These are phyloP conservation scores for Drosophila neonasuta DNA, from an alignment of 2,888 invertebrate species.

Conservation along the genomic window DNA sequence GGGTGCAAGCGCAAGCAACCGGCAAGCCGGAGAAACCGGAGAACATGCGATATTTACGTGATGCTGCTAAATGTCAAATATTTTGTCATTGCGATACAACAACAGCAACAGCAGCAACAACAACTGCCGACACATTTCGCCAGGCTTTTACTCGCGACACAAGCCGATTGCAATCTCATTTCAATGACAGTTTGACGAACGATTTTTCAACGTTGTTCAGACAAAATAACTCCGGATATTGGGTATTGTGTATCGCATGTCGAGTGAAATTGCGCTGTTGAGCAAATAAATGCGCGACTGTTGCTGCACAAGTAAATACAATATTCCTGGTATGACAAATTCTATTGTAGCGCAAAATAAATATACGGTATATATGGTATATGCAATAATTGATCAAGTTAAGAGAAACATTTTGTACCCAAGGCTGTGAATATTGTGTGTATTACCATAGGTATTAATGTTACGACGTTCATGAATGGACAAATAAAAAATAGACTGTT, in stretches of 20 bases:
- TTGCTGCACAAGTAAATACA: constrained; percentile 3
- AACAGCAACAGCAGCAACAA: background rate
- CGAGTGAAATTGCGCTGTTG: constrained; percentile 4
- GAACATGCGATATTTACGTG: constrained; percentile 60
- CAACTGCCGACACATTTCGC: constrained; percentile 1
- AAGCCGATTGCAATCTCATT: constrained; percentile 50
- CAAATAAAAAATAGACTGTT: too few relatives aligned
- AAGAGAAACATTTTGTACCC: background rate
- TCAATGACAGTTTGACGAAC: constrained; percentile 66
- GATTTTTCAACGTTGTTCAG: constrained; percentile 45
- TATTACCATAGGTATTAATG: background rate
- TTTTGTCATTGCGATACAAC: constrained; percentile 59
- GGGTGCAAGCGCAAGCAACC: constrained; percentile 13
- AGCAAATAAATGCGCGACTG: constrained; percentile 7
- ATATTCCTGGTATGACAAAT: constrained; percentile 2
- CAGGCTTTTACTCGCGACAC: constrained; percentile 1
- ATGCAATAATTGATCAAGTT: background rate
- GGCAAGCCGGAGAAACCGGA: constrained; percentile 5
- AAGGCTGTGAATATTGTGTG: constrained; percentile 1
- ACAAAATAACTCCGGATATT: constrained; percentile 49
- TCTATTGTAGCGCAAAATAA: background rate
- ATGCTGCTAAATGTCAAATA: constrained; percentile 74
- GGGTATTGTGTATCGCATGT: constrained; percentile 11
- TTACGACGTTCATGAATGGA: too few relatives aligned
- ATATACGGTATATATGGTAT: background rate